These are phyloP conservation scores for Drosophila acutilabella DNA, from an alignment of 2,888 invertebrate genomes.

Conservation along the genomic window DNA sequence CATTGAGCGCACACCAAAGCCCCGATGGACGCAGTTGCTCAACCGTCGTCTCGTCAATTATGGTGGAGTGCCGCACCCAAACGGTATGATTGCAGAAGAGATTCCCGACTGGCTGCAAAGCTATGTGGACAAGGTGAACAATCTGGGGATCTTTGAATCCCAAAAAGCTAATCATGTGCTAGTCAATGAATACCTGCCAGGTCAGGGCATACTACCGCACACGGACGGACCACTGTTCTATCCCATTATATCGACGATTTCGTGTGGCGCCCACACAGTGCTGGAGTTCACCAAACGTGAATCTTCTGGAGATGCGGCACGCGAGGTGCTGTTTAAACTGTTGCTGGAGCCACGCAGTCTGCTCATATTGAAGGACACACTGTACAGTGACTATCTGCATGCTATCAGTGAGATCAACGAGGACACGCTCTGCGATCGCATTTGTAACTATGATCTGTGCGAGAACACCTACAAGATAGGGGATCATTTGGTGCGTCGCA, in stretches of 20 bases:
- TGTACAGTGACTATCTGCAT: slow-evolving; percentile 94
- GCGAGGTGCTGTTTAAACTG: slow-evolving; percentile 88
- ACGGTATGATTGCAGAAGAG: slow-evolving; percentile 96
- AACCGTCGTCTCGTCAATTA: slow-evolving; percentile 98
- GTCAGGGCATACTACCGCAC: slow-evolving; percentile 99
- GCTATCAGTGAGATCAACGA: slow-evolving; percentile 90
- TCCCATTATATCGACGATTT: slow-evolving; percentile 96
- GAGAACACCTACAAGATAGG: slow-evolving; percentile 86
- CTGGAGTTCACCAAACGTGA: slow-evolving; percentile 89
- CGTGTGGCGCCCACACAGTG: slow-evolving; percentile 95
- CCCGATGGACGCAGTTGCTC: slow-evolving; percentile 97
- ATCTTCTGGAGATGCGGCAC: slow-evolving; percentile 25
- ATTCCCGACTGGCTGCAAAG: slow-evolving; percentile 94
- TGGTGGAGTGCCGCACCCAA: slow-evolving; percentile 97
- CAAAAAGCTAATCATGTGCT: slow-evolving; percentile 95
- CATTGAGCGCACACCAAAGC: slow-evolving; percentile 93
- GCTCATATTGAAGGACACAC: slow-evolving; percentile 91
- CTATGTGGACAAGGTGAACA: slow-evolving; percentile 90
- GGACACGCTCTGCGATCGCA: slow-evolving; percentile 88
- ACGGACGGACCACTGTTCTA: slow-evolving; percentile 97
- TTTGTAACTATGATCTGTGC: slow-evolving; percentile 89
- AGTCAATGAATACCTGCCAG: slow-evolving; percentile 96
- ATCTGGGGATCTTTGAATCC: slow-evolving; percentile 87
- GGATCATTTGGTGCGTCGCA: slow-evolving; percentile 89
- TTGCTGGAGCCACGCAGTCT: slow-evolving; percentile 95